Evolutionary conservation across 1,140 invertebrate genomes (phyloP), one percentile per base, ranked within the genome.

Genomic region (Aphelinus atriplicis): DNA sequence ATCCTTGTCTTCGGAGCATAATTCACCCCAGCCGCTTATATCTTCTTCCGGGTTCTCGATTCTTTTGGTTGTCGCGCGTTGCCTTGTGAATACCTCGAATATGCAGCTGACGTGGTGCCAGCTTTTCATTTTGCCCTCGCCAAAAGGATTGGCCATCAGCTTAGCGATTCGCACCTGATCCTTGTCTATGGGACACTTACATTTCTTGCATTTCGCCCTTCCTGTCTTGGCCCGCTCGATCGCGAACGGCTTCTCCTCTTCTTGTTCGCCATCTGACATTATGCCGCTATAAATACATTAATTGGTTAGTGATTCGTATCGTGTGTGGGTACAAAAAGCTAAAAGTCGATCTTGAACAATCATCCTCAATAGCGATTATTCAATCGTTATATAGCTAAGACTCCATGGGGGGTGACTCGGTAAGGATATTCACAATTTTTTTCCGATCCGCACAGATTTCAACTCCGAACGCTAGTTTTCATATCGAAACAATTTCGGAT

Each of bases 51-150:
- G 90, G 57, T 91, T 90, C 74, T 96, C 94, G 73, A 97, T 95
- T 75, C 93, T 91, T 83, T 94, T 95, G 0, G 95, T 97, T 0
- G 92, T 92, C 1, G 93, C 91, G 71, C 95, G 86, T 78, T 96
- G 95, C 80, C 92, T 92, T 43, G 91, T 86, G 77, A 97, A 94
- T 1, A 91, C 91, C 73, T 95, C 93, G 88, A 96, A 95, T 1
- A 97, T 85, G 81, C 95, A 97, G 62, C 89, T 84, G 0, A 95
- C 84, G 83, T 97, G 95, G 84, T 93, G 91, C 94, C 95, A 97
- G 69, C 90, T 90, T 83, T 96, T 97, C 94, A 96, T 95, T 78
- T 93, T 93, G 5, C 93, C 93, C n/a, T 93, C 93, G 26, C 91
- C 91, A 83, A 96, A 97, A 1, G 93, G 94, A 88, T 95, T 96